Base-by-base conservation (phyloP, 1,140 invertebrate species). In the Lasioglossum baleicum region DNA sequence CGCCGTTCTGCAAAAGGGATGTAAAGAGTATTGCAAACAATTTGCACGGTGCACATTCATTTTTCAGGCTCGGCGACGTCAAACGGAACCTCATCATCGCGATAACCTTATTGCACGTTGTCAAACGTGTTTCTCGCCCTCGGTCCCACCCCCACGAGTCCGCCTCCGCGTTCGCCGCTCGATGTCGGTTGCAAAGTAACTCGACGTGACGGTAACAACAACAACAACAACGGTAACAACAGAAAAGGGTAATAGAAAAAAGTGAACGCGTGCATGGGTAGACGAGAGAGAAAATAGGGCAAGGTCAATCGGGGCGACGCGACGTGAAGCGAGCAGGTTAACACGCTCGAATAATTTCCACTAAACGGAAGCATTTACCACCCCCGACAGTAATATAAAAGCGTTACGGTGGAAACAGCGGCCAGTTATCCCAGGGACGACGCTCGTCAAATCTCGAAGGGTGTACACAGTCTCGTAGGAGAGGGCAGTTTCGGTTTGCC, bases 391-490 rank as follows among this genome's bases (percentile, higher is more conserved):
- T 72, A 26, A 72, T 78, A 77, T 63, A 71, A 77, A 78, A 72
- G 70, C 60, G 69, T 72, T 51, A 73, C 42, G 17, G 61, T 15
- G 26, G 69, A 64, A 40, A 73, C 42, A 7, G 61, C 10, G 26
- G 61, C 76, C 51, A 61, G 44, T 79, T 79, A 73, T 73, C 61
- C 70, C 20, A 13, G 20, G 20, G 68, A 22, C 51, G 76, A 73
- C 76, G 70, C 40, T 73, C 76, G 70, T 79, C 60, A 79, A 79
- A 79, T 79, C 76, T 79, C 61, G 4, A 69, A 17, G 70, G 61
- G 61, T 31, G 44, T 22, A 13, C 69, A 44, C 35, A 60, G 40
- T 13, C 44, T 8, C 3, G n/a, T n/a, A n/a, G 51, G n/a, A 42
- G 26, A 44, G 69, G 61, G 61, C 61, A 64, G 75, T 79, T 73